Percentiles rank a stretch among this genome's conserved stretches.
phyloP scores from a whole-genome alignment of 2,888 invertebrate species.

The Rambutsinella grinnellia region DNA sequence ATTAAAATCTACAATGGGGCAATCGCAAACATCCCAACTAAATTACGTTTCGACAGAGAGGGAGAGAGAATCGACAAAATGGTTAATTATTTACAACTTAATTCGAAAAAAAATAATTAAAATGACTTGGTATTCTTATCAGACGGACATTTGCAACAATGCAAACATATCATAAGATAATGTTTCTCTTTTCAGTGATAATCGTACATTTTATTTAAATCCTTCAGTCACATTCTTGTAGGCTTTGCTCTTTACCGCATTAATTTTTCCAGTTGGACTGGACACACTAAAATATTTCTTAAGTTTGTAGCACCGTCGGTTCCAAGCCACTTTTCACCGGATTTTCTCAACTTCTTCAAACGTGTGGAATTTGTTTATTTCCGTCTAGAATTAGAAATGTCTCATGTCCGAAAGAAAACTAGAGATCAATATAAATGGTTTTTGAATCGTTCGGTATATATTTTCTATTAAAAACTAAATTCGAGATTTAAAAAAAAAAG shows the following conservation, averaged over 20 bases:
- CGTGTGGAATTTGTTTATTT: not conserved
- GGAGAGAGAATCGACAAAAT: constrained; percentile 22
- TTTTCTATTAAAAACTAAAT: too few species aligned
- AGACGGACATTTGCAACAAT: constrained; percentile 27
- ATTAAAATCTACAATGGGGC: constrained; percentile 11
- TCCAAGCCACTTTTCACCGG: constrained; percentile 47
- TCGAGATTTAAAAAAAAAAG: too few species aligned
- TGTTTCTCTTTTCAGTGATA: too few species aligned
- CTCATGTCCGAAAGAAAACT: constrained; percentile 27
- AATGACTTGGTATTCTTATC: constrained; percentile 52
- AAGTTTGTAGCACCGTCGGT: constrained; percentile 42
- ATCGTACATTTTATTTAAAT: too few species aligned
- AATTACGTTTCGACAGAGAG: constrained; percentile 29
- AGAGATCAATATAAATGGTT: constrained; percentile 29
- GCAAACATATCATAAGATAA: constrained; percentile 7
- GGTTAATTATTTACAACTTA: constrained; percentile 38
- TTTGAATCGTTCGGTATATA: too few species aligned
- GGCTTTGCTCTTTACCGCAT: too few species aligned
- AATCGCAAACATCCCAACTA: constrained; percentile 16
- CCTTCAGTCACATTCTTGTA: not conserved
- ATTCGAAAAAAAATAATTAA: constrained; percentile 32
- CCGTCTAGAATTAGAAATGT: constrained; percentile 3
- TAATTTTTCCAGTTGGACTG: not conserved
- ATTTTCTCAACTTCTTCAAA: constrained; percentile 2
- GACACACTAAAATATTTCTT: not conserved